phyloP scores from a whole-genome alignment of 2,797 vertebrate genomes.

The Lutjanus argentimaculatus region DNA sequence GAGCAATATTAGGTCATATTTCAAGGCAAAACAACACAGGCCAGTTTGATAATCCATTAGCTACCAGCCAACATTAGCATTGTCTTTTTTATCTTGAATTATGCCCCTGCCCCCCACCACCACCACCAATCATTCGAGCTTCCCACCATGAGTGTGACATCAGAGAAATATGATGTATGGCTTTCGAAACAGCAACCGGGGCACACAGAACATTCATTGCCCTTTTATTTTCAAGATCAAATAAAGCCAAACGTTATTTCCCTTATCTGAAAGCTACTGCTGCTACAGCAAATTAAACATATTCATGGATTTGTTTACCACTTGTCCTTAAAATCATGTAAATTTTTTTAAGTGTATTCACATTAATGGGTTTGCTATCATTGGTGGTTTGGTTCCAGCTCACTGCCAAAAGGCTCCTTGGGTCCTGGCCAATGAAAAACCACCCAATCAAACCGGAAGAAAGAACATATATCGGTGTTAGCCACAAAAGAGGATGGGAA shows the following conservation, averaged over 20 bases:
- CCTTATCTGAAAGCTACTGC: slow-evolving; percentile 5
- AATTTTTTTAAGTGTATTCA: slow-evolving; percentile 11
- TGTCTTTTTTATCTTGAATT: no score
- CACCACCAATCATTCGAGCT: no score
- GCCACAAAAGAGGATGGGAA: not conserved
- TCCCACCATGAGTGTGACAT: no score
- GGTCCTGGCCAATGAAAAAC: not conserved
- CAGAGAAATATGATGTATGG: not conserved
- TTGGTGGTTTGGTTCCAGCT: slow-evolving; percentile 14
- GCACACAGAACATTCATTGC: not conserved
- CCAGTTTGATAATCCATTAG: no score
- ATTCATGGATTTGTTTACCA: slow-evolving; percentile 7
- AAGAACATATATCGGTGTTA: not conserved
- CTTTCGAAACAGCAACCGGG: not conserved
- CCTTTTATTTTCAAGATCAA: not conserved
- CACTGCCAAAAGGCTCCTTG: not conserved
- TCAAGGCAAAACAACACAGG: no score
- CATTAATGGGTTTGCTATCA: slow-evolving; percentile 13
- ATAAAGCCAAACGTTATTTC: slow-evolving; percentile 8
- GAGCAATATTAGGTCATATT: no score
- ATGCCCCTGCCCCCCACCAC: no score
- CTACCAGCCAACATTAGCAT: no score
- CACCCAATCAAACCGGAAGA: not conserved
- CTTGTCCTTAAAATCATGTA: not conserved
- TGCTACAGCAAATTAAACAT: slow-evolving; percentile 1